phyloP scores from a whole-genome alignment of 2,797 vertebrate genomes.

The Pseudopleuronectes americanus region DNA sequence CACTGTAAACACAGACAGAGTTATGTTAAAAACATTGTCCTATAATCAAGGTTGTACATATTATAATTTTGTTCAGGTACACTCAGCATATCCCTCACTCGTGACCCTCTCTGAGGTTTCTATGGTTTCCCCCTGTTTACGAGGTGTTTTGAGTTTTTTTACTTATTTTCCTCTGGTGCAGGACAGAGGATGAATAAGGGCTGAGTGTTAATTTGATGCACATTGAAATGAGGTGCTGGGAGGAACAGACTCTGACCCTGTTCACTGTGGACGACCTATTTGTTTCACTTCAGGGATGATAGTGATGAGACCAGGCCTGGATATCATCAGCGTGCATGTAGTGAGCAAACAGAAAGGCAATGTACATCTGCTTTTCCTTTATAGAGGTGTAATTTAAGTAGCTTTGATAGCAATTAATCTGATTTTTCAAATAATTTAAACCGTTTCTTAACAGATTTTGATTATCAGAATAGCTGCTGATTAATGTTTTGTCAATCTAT shows the following conservation, averaged over 20 bases:
- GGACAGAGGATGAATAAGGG: too few relatives aligned
- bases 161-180: too few relatives aligned
- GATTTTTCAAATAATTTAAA: too few relatives aligned
- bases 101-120: too few relatives aligned
- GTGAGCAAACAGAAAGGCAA: neutral
- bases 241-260: neutral
- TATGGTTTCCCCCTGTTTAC: too few relatives aligned
- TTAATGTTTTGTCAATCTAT: neutral
- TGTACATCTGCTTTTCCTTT: neutral
- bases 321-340: conserved; percentile 20
- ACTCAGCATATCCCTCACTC: too few relatives aligned
- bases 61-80: too few relatives aligned
- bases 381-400: neutral
- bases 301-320: conserved; percentile 9
- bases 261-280: conserved; percentile 43
- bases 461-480: neutral
- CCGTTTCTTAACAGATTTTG: neutral
- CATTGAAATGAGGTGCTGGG: neutral
- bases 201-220: neutral
- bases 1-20: neutral
- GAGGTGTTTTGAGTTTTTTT: too few relatives aligned
- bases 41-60: too few relatives aligned
- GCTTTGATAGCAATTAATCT: neutral
- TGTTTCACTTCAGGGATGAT: neutral
- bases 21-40: too few relatives aligned